Conservation (phyloP, 2,113 vertebrate genomes). For the Climacteris rufus region DNA sequence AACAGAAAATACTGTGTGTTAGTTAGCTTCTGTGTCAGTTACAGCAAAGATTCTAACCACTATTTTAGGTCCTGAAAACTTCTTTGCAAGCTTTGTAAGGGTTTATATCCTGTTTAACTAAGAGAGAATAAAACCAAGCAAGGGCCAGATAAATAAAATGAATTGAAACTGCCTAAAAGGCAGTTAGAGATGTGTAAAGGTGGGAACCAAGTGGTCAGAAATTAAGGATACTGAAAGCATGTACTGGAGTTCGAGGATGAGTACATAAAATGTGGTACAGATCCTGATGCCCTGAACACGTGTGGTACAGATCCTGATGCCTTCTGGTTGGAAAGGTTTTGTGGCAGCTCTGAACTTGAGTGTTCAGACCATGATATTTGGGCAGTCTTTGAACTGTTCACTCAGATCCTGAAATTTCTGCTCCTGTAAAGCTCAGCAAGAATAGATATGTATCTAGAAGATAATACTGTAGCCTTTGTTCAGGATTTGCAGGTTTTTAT, state of each 20-base stretch:
- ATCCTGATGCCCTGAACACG: not conserved
- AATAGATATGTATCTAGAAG: not conserved
- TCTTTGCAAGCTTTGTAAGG: not conserved
- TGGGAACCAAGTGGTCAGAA: not conserved
- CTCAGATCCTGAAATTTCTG: not conserved
- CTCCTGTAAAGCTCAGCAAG: not conserved
- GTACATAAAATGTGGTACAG: not conserved
- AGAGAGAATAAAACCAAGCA: not conserved
- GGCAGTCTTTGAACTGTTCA: not conserved
- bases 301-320: no score
- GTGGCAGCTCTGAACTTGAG: not conserved
- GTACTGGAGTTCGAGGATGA: not conserved
- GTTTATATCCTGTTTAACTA: not conserved
- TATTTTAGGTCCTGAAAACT: not conserved
- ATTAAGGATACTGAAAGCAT: not conserved
- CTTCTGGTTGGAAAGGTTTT: not conserved
- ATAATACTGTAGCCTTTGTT: not conserved
- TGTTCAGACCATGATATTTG: not conserved
- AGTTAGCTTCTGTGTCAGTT: not conserved
- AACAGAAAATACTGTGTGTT: not conserved
- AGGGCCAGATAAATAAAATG: not conserved
- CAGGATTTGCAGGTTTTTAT: not conserved
- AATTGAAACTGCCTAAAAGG: not conserved
- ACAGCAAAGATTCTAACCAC: not conserved
- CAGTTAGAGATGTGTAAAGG: not conserved